Percentiles rank a stretch among this genome's conserved stretches.
These are phyloP conservation scores for Argya squamiceps DNA, from an alignment of 2,797 vertebrate genomes.

Conservation along the genomic window DNA sequence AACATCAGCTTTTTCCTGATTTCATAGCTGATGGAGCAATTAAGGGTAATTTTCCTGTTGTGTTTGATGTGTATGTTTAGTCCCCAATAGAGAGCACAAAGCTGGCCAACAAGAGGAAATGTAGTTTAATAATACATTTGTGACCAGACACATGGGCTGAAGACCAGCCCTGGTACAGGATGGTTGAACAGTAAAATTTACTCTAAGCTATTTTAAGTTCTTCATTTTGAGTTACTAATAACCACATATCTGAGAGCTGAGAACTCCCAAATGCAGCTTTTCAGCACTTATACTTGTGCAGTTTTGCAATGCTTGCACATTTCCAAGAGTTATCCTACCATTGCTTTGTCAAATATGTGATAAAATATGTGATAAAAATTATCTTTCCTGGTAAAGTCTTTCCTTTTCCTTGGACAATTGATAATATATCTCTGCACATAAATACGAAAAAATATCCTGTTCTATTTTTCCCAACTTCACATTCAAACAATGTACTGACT, in stretches of 20 bases:
- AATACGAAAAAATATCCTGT: neutral
- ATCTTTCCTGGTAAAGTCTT: neutral
- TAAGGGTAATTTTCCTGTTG: neutral
- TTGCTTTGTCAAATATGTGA: neutral
- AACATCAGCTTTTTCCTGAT: constrained; percentile 43
- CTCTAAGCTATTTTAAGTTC: neutral
- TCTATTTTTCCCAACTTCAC: neutral
- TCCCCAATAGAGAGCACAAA: neutral
- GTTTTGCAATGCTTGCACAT: neutral
- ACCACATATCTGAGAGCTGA: neutral
- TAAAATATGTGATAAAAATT: neutral
- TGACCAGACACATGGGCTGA: neutral
- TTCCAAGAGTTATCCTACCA: neutral
- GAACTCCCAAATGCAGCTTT: neutral
- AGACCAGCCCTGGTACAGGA: neutral
- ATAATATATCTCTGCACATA: neutral
- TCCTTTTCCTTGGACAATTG: neutral
- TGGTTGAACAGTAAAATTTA: neutral
- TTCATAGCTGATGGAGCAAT: constrained; percentile 16
- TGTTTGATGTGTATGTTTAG: neutral
- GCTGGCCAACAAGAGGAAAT: neutral
- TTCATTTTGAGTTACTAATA: neutral
- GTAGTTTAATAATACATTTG: neutral
- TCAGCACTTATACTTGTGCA: neutral
- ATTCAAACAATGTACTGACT: neutral